Evolutionary conservation across 1,140 invertebrate genomes (phyloP), one percentile per base, ranked within the genome.

Genomic region (Oryctes rhinoceros): DNA sequence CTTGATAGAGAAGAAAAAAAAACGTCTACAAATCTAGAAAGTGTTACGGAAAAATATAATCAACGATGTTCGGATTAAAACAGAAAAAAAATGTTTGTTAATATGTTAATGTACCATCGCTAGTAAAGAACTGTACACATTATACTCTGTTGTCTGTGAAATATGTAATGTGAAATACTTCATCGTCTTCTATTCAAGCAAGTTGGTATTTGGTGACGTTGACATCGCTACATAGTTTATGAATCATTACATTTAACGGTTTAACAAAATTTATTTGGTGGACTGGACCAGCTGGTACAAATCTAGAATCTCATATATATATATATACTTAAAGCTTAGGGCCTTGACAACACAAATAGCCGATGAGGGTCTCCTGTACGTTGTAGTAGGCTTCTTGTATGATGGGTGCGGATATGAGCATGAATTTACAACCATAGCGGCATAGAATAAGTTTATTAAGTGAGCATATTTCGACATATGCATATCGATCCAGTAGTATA

Each of bases 271-370:
- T 62, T 7, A 62, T 62, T 62, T 62, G 53, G 53, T 62, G 20
- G 53, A 62, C 53, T 62, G 53, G 53, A 62, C 53, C 53, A 62
- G 53, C 53, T 62, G 53, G 15, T 20, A 1, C 53, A 20, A 62
- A 62, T 62, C 53, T 62, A 62, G 53, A 62, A 62, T 62, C 53
- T 62, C 53, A 30, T 30, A 30, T 30, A 2, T 30, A 44, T 44
- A 44, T 44, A 44, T 44, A 44, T 4, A 44, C 39, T 44, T 44
- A 44, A 44, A 44, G 20, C 20, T 62, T 62, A 62, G 53, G 53
- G 53, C 53, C 53, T 62, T 62, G 53, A 62, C 53, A 44, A 44
- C 20, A 62, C 53, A 62, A 62, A 62, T 62, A 62, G 53, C 53
- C 53, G 20, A 15, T 20, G 53, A 62, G 53, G 53, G 15, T 62